Conservation (phyloP, 2,888 invertebrate genomes). For the Aphidoletes aphidimyza region DNA sequence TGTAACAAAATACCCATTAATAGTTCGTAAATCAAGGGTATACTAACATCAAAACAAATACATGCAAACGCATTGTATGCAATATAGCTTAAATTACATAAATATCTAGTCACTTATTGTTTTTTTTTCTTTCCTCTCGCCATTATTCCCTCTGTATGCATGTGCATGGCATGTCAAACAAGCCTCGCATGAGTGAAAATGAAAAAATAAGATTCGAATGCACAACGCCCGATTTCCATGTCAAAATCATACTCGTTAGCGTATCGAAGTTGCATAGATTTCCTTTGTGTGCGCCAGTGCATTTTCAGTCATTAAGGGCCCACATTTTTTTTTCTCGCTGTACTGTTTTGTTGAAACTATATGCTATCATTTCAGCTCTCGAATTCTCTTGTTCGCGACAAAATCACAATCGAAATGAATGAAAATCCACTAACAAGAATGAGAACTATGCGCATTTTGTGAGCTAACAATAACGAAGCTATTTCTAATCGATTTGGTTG, state of each 20-base stretch:
- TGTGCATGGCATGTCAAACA: not conserved
- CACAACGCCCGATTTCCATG: slow-evolving; percentile 47
- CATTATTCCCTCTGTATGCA: not conserved
- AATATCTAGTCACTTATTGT: not conserved
- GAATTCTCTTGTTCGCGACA: not conserved
- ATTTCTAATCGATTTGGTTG: slow-evolving; percentile 4
- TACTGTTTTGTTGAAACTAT: not conserved
- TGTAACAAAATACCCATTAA: slow-evolving; percentile 49
- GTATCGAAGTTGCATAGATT: slow-evolving; percentile 33
- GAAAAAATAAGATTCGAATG: slow-evolving; percentile 35
- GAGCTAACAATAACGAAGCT: slow-evolving; percentile 19
- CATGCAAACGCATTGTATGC: not conserved
- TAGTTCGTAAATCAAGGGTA: slow-evolving; percentile 49
- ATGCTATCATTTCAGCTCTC: not conserved
- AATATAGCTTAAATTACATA: slow-evolving; percentile 37
- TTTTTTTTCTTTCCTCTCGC: not conserved
- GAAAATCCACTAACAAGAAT: slow-evolving; percentile 9
- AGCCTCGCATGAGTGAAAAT: not conserved
- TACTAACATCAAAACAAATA: not conserved
- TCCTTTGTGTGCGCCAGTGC: not conserved
- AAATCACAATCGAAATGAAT: not conserved
- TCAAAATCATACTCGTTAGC: slow-evolving; percentile 15
- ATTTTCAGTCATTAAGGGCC: slow-evolving; percentile 11
- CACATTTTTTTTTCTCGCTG: not conserved
- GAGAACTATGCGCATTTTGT: not conserved